Conservation (phyloP, 2,797 vertebrate species). For the Crocidura indochinensis region DNA sequence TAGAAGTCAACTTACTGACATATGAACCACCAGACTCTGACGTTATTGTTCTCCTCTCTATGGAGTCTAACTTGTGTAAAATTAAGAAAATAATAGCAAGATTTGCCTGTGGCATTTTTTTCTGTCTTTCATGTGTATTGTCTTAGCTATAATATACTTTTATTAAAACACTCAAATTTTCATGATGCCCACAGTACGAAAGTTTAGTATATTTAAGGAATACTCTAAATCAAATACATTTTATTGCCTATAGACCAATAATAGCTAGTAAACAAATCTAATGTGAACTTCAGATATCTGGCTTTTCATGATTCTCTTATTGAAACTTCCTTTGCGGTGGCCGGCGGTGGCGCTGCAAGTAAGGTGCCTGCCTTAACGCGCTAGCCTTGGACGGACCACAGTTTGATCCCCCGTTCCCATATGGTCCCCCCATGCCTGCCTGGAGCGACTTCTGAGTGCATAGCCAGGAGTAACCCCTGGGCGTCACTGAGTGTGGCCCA, state of each 20-base stretch:
- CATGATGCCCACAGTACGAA: neutral
- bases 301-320: slow-evolving; percentile 4
- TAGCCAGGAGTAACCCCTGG: no score
- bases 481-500: no score
- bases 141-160: neutral
- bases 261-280: neutral
- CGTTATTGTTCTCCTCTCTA: neutral
- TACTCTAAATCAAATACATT: neutral
- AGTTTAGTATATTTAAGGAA: neutral
- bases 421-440: no score
- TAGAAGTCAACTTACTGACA: neutral
- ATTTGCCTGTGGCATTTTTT: neutral
- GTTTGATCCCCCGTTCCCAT: no score
- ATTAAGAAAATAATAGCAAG: neutral
- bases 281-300: neutral
- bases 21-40: neutral
- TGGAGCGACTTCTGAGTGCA: no score
- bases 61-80: neutral
- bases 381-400: no score
- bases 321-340: neutral
- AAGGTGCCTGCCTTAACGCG: no score
- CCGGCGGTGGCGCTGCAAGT: no score
- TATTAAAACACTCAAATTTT: neutral
- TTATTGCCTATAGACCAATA: neutral
- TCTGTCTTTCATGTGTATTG: neutral